A percentile compares a stretch with the other conserved stretches of the same genome.
These are phyloP conservation scores for Drosophila vallismaia DNA, from an alignment of 2,888 invertebrate species.

Conservation along the genomic window DNA sequence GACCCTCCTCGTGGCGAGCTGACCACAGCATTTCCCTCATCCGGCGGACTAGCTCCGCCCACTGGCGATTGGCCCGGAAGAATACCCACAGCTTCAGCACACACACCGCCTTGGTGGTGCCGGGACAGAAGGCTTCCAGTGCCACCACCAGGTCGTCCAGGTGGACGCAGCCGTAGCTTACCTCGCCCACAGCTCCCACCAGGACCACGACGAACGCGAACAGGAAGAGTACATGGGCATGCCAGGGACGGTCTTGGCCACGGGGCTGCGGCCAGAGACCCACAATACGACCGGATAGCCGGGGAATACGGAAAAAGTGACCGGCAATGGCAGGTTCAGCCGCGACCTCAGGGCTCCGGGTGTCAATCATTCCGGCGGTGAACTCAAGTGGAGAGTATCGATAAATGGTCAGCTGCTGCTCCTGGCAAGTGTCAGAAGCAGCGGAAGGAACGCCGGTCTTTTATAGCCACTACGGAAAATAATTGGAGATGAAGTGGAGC, in stretches of 20 bases:
- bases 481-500: constrained; percentile 14
- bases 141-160: constrained; percentile 70
- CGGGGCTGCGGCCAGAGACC: constrained; percentile 79
- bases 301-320: constrained; percentile 76
- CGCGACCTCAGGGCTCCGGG: constrained; percentile 23
- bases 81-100: constrained; percentile 79
- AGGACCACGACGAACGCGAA: constrained; percentile 69
- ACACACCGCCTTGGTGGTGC: constrained; percentile 76
- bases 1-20: constrained; percentile 39
- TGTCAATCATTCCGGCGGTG: constrained; percentile 33
- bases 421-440: constrained; percentile 38
- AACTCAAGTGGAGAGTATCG: constrained; percentile 40
- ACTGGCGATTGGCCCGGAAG: constrained; percentile 65
- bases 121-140: constrained; percentile 82
- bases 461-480: constrained; percentile 53
- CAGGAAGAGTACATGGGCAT: constrained; percentile 56
- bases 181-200: constrained; percentile 75
- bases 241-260: constrained; percentile 41
- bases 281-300: constrained; percentile 65
- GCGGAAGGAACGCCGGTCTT: constrained; percentile 24
- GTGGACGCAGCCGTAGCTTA: constrained; percentile 72
- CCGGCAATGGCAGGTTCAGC: constrained; percentile 60
- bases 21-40: constrained; percentile 63
- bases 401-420: constrained; percentile 27
- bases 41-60: constrained; percentile 61